Base-by-base conservation (phyloP, 2,797 vertebrate species). In the Liparis tanakae region DNA sequence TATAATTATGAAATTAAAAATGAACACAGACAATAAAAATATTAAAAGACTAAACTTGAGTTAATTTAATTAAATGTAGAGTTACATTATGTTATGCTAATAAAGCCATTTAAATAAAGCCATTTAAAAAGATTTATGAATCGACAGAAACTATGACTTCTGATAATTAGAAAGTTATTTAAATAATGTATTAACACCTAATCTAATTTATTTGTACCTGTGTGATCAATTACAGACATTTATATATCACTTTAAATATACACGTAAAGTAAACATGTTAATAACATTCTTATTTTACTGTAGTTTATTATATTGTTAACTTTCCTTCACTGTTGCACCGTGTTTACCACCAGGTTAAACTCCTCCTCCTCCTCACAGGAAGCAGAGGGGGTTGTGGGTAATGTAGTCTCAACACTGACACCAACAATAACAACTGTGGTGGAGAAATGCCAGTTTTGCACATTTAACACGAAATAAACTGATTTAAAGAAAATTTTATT, bases 331-430 rank as follows among this genome's bases (percentile, higher is more conserved):
- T 41, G 5, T 41, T 41, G 39, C 39, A 41, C 12, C 5, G 39
- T 41, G 39, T 41, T 41, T 41, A 41, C 17, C 46, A 50, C 8
- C 46, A 50, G 18, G 18, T 1, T 13, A 41, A 41, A 41, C 14
- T 41, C 39, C 39, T 41, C 4, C 43, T 53, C 18, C 3, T 43
- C 30, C 7, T 25, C 1, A 61, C 37, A 43, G 34, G 53, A 70
- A 80, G 56, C 60, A 59, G 10, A 62, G 6, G 63, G 63, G 51
- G 0, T 81, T 67, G 2, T 81, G 76, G 76, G 73, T 74, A 86
- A 79, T 65, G 74, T 41, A 67, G 76, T 82, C 13, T 36, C 14
- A 10, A 5, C 15, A 6, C 58, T 34, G 8, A 18, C 25, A 59
- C 50, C 9, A 22, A 70, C 60, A 72, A 46, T 20, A 62, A 66